These are phyloP conservation scores for Argya squamiceps DNA, from an alignment of 2,797 vertebrate species.

Conservation along the genomic window DNA sequence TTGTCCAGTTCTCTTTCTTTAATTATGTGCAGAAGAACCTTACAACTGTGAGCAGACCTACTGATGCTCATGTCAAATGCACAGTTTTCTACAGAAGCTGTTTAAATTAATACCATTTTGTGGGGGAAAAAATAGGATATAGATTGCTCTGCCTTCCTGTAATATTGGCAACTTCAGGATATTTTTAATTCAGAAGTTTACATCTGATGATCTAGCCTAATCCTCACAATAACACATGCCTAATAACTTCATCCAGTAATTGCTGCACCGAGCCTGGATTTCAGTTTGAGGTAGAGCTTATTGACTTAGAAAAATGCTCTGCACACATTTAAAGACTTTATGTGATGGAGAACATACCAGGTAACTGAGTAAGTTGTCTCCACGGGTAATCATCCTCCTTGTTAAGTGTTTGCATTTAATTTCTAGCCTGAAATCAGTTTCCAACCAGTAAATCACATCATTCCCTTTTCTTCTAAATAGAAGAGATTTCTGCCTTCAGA, in stretches of 20 bases:
- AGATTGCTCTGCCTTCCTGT: not conserved
- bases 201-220: not conserved
- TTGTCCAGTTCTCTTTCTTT: not conserved
- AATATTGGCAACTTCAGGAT: not conserved
- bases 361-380: slow-evolving; percentile 35
- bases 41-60: not conserved
- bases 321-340: slow-evolving; percentile 28
- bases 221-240: not conserved
- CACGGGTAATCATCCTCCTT: not conserved
- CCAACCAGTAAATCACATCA: slow-evolving; percentile 30
- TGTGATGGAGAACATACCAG: slow-evolving; percentile 10
- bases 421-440: slow-evolving; percentile 43
- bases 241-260: slow-evolving; percentile 25
- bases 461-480: not conserved
- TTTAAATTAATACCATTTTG: not conserved
- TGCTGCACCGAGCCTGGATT: not conserved
- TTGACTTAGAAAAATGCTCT: slow-evolving; percentile 48
- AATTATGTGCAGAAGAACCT: not conserved
- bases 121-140: not conserved
- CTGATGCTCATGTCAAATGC: not conserved
- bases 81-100: not conserved
- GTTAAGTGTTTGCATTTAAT: slow-evolving; percentile 7
- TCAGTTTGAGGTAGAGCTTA: slow-evolving; percentile 59
- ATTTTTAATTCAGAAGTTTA: slow-evolving; percentile 24
- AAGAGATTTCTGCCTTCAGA: slow-evolving; percentile 21